phyloP scores from a whole-genome alignment of 2,888 invertebrate species.

The Mesorhabditis spiculigera region DNA sequence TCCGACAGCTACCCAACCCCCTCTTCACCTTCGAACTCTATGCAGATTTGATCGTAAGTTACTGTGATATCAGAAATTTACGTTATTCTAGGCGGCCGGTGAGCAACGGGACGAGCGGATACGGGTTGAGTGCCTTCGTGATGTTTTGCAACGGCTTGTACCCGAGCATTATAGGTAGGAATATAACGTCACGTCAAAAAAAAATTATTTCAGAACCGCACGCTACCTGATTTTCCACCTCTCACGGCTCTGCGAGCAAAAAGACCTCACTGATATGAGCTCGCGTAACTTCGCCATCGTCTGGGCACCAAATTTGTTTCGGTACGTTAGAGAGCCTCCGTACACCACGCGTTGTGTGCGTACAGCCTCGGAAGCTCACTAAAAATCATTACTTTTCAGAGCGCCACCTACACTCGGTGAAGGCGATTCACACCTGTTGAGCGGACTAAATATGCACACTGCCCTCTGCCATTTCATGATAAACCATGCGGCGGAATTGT shows the following conservation, averaged over 20 bases:
- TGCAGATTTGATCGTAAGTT: conserved; percentile 41
- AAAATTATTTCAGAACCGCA: conserved; percentile 72
- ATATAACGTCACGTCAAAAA: neutral
- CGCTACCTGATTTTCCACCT: conserved; percentile 89
- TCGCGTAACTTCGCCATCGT: conserved; percentile 96
- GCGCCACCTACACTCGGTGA: conserved; percentile 39
- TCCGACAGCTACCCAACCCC: conserved; percentile 93
- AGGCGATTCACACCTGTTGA: conserved; percentile 42
- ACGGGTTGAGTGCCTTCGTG: neutral
- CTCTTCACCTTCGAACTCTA: conserved; percentile 95
- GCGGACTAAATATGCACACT: conserved; percentile 45
- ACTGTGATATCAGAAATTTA: too few relatives aligned
- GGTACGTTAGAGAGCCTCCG: conserved; percentile 67
- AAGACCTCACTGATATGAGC: conserved; percentile 89
- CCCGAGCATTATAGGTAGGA: neutral
- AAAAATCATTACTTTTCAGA: conserved; percentile 15
- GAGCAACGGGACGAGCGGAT: neutral
- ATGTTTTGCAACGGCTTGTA: neutral
- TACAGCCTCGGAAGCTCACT: neutral
- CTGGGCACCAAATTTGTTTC: conserved; percentile 86
- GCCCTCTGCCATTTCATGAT: conserved; percentile 45
- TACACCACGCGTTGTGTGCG: neutral
- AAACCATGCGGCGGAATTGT: conserved; percentile 29
- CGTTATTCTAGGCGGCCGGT: neutral
- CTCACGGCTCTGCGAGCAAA: conserved; percentile 85